Conservation (phyloP, 1,140 invertebrate genomes). For the Portunus trituberculatus region DNA sequence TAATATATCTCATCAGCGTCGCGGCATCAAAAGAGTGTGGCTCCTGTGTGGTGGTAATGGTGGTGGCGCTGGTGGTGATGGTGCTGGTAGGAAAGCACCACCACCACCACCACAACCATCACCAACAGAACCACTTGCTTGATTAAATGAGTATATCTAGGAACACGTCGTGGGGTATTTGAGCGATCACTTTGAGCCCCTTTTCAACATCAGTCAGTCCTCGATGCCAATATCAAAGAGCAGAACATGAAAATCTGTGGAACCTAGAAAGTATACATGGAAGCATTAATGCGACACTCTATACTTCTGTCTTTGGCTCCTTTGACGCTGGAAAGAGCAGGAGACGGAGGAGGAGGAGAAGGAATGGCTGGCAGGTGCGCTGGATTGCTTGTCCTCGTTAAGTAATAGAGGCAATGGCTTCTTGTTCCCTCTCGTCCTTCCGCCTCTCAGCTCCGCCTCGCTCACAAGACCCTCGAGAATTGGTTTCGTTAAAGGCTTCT, state of each 20-base stretch:
- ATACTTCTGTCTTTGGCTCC: neutral
- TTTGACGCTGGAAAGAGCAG: neutral
- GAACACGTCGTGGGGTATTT: too few species aligned
- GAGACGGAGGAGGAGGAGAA: too few species aligned
- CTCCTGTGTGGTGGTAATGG: too few species aligned
- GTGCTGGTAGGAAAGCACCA: neutral
- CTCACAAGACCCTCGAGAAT: neutral
- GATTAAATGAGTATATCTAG: too few species aligned
- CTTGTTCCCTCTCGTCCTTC: neutral
- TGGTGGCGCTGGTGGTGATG: neutral
- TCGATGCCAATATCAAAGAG: too few species aligned
- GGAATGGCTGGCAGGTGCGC: too few species aligned
- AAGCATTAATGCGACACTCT: too few species aligned
- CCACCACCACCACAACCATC: neutral
- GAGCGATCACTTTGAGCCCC: too few species aligned
- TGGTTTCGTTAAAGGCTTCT: neutral
- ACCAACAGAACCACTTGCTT: neutral
- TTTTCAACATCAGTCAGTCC: too few species aligned
- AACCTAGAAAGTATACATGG: too few species aligned
- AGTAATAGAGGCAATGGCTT: neutral
- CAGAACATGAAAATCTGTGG: too few species aligned
- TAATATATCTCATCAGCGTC: neutral
- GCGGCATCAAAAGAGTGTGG: neutral
- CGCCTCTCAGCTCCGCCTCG: neutral
- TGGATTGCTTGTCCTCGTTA: neutral